Evolutionary conservation across 1,140 invertebrate genomes (phyloP).

Genomic region (Panulirus ornatus): DNA sequence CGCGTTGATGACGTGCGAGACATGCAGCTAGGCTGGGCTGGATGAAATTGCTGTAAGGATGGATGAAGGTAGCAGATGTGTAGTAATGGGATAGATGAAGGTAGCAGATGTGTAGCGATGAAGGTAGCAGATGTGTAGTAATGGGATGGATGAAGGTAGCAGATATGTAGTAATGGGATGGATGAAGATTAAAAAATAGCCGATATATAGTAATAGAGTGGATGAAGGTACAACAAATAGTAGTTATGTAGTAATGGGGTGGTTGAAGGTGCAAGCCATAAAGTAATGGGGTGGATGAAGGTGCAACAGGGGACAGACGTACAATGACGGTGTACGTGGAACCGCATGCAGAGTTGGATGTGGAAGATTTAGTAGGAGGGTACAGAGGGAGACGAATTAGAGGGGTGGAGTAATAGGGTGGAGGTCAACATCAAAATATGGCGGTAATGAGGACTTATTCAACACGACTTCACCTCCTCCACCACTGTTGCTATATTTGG

Average conservation of each 20-base stretch:
- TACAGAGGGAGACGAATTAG: background rate
- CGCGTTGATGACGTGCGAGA: no score
- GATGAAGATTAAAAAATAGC: background rate
- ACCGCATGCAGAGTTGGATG: no score
- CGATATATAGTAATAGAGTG: background rate
- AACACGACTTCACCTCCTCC: background rate
- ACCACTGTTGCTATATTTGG: background rate
- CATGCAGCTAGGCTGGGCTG: no score
- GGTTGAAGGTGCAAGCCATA: background rate
- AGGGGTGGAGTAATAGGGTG: background rate
- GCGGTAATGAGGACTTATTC: background rate
- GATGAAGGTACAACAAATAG: background rate
- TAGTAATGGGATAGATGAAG: background rate
- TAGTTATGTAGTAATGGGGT: background rate
- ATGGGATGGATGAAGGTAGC: background rate
- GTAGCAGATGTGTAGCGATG: no score
- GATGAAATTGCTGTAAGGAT: no score
- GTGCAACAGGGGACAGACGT: background rate
- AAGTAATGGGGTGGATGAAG: background rate
- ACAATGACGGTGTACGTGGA: no score
- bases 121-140: background rate
- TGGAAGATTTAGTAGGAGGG: background rate
- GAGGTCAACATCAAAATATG: slow-evolving; percentile 2
- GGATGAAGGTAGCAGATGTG: background rate
- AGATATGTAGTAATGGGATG: background rate